Evolutionary conservation across 30 jellyfish, hydroid and myxozoan genomes (phyloP).

Genomic region (Cassiopea xamachana): DNA sequence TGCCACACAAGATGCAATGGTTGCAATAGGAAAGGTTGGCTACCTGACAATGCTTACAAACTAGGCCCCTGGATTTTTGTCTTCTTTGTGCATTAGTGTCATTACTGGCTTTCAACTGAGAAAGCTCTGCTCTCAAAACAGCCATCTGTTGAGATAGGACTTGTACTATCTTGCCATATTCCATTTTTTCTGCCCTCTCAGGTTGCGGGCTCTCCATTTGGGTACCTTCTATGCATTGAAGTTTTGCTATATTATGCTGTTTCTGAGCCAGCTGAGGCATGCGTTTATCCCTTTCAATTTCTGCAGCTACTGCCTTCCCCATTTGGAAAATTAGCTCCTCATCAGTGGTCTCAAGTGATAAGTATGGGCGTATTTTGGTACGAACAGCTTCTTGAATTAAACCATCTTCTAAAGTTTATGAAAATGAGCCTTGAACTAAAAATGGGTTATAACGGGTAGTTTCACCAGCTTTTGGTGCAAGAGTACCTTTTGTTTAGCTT

Average conservation of each 20-base stretch:
- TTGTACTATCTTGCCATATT: neutral
- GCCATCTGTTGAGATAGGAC: conserved; percentile 24
- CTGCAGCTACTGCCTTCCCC: conserved; percentile 33
- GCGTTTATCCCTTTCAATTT: conserved; percentile 5
- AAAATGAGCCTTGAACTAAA: conserved; percentile 51
- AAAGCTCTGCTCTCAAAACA: conserved; percentile 11
- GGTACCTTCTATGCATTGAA: conserved; percentile 14
- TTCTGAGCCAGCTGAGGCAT: neutral
- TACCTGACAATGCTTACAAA: conserved; percentile 8
- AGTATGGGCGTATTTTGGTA: conserved; percentile 36
- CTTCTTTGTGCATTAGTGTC: neutral
- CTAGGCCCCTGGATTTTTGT: neutral
- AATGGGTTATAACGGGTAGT: conserved; percentile 25
- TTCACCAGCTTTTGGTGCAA: conserved; percentile 53
- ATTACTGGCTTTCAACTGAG: conserved; percentile 16
- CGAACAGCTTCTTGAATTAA: conserved; percentile 20
- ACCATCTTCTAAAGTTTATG: conserved; percentile 59
- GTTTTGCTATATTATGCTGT: neutral
- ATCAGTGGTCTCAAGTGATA: conserved; percentile 10
- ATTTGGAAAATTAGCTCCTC: conserved; percentile 21
- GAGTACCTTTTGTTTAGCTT: conserved; percentile 42
- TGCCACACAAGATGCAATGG: conserved; percentile 7
- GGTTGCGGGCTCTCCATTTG: neutral
- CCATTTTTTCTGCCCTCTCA: neutral
- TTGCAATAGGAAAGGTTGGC: neutral